Percentiles rank a stretch among this genome's conserved stretches.
These are phyloP conservation scores for Mirounga angustirostris DNA, from an alignment of 2,113 vertebrate genomes.

Conservation along the genomic window DNA sequence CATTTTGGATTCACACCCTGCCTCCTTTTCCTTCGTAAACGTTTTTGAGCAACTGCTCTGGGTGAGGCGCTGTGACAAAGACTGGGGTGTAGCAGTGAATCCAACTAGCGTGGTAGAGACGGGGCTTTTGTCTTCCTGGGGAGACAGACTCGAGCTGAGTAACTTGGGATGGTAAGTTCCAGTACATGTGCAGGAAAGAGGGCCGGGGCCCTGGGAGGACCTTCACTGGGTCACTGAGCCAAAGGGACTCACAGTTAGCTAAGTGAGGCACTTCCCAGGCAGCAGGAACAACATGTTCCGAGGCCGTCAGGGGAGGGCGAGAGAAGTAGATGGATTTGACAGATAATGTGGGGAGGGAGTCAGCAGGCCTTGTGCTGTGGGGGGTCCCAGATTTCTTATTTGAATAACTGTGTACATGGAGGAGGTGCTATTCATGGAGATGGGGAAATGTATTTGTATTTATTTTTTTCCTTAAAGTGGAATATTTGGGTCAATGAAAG, in stretches of 20 bases:
- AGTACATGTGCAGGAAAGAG: background rate
- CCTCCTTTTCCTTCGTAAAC: background rate
- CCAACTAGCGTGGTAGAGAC: accelerated
- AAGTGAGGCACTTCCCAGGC: background rate
- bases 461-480: background rate
- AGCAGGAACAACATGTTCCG: background rate
- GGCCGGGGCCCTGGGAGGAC: background rate
- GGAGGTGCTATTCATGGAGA: background rate
- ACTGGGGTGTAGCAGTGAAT: background rate
- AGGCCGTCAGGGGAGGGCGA: too few relatives aligned
- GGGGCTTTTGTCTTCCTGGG: background rate
- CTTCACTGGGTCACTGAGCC: background rate
- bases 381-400: background rate
- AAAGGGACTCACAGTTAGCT: background rate
- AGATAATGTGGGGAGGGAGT: background rate
- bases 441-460: background rate
- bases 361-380: background rate
- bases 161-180: accelerated
- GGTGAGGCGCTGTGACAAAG: background rate
- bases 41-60: background rate
- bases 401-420: background rate
- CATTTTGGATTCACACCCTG: background rate
- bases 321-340: background rate
- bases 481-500: background rate
- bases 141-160: background rate